These are phyloP conservation scores for Amphipoea oculea DNA, from an alignment of 2,888 invertebrate genomes.

Conservation along the genomic window DNA sequence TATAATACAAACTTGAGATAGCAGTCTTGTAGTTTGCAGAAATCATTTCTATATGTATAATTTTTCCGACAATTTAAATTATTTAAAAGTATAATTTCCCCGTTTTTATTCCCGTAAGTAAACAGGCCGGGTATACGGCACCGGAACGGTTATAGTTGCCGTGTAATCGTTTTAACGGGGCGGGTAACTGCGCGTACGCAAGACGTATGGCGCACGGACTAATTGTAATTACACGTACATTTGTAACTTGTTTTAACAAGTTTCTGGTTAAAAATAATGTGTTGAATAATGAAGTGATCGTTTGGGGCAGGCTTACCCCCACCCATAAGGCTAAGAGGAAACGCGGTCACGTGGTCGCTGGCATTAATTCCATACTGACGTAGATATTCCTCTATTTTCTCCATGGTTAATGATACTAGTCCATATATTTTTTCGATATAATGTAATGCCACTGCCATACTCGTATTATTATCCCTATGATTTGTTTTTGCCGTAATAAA, in stretches of 20 bases:
- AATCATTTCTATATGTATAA: not conserved
- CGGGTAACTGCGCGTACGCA: constrained; percentile 59
- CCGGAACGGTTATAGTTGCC: constrained; percentile 58
- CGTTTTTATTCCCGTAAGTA: constrained; percentile 56
- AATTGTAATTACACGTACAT: constrained; percentile 63
- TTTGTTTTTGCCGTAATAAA: not conserved
- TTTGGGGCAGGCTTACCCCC: constrained; percentile 2
- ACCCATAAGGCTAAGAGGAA: not conserved
- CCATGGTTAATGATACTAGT: not conserved
- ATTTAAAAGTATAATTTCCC: constrained; percentile 34
- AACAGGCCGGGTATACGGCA: constrained; percentile 48
- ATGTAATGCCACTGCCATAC: not conserved
- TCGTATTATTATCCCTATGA: too few species aligned
- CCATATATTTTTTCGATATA: not conserved
- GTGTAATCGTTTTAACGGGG: constrained; percentile 66
- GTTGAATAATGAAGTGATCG: constrained; percentile 28
- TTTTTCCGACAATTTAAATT: constrained; percentile 30
- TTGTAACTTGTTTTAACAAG: constrained; percentile 53
- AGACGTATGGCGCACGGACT: constrained; percentile 49
- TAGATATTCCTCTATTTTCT: not conserved
- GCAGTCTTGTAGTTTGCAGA: not conserved
- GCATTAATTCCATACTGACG: not conserved
- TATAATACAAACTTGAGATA: not conserved
- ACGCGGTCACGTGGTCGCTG: not conserved
- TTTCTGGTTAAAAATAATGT: constrained; percentile 47